A percentile compares a stretch with the other conserved stretches of the same genome.
Conservation (phyloP, 2,113 vertebrate species). For the Engraulis encrasicolus region DNA sequence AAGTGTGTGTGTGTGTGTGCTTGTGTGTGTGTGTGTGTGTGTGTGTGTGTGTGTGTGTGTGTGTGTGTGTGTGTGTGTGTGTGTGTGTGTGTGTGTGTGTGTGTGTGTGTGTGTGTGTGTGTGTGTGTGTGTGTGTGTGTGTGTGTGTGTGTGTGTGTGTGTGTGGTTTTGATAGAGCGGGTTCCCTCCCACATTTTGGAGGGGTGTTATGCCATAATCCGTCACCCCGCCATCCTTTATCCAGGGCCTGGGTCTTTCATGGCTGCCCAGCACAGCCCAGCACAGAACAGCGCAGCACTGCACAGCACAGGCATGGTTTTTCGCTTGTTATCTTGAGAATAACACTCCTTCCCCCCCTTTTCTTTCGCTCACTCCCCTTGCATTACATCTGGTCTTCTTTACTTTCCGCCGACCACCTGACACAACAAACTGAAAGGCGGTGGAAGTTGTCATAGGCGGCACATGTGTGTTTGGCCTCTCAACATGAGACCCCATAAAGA, state of each 20-base stretch:
- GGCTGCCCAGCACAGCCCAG: no score
- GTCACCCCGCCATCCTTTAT: neutral
- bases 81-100: no score
- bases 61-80: no score
- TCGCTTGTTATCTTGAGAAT: slow-evolving; percentile 32
- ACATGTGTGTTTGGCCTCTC: neutral
- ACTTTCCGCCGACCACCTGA: slow-evolving; percentile 4
- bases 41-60: no score
- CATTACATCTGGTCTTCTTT: slow-evolving; percentile 26
- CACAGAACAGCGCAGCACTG: no score
- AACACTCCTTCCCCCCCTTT: slow-evolving; percentile 3
- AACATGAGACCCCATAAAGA: neutral
- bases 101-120: no score
- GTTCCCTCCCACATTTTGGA: neutral
- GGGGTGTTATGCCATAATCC: neutral
- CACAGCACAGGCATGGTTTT: neutral
- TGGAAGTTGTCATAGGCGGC: neutral
- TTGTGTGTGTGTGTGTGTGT: no score
- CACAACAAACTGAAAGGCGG: slow-evolving; percentile 5
- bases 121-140: no score
- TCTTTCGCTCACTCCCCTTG: no score
- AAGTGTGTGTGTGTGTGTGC: no score
- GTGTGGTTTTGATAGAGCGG: neutral
- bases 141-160: no score
- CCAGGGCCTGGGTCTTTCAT: neutral